Percentiles rank a stretch among this genome's conserved stretches.
Conservation (phyloP, 2,797 vertebrate genomes). For the Chloroceryle inda region DNA sequence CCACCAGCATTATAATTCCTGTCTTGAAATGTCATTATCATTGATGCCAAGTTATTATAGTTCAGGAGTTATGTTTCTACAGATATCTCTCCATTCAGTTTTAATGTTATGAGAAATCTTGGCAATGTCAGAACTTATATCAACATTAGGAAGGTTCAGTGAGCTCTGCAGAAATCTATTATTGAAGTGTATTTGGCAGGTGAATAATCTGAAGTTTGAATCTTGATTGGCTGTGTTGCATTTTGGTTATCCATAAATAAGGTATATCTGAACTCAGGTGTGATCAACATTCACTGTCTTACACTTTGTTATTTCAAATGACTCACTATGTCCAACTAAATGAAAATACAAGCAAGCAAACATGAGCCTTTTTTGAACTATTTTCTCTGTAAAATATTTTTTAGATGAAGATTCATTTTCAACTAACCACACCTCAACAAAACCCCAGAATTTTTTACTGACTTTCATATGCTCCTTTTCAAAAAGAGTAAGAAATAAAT, state of each 20-base stretch:
- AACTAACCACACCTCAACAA: neutral
- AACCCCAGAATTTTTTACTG: neutral
- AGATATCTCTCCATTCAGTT: constrained; percentile 33
- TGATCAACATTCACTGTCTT: neutral
- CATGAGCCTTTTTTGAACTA: neutral
- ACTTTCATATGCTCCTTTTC: neutral
- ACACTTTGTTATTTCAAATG: neutral
- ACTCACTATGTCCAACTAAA: neutral
- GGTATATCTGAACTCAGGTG: neutral
- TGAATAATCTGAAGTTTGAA: neutral
- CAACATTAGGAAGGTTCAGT: neutral
- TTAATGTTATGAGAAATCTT: constrained; percentile 4
- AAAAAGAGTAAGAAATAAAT: neutral
- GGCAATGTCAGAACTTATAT: constrained; percentile 20
- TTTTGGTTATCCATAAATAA: constrained; percentile 39
- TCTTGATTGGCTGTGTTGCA: neutral
- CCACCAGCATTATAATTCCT: constrained; percentile 3
- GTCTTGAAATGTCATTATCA: constrained; percentile 64
- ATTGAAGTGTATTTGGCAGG: neutral
- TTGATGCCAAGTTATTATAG: constrained; percentile 60
- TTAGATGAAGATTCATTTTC: neutral
- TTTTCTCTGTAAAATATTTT: neutral
- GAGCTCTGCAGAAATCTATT: neutral
- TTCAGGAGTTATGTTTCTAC: constrained; percentile 41
- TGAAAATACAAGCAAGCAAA: neutral